Conservation (phyloP, 2,797 vertebrate genomes). For the Leptodactylus fallax region DNA sequence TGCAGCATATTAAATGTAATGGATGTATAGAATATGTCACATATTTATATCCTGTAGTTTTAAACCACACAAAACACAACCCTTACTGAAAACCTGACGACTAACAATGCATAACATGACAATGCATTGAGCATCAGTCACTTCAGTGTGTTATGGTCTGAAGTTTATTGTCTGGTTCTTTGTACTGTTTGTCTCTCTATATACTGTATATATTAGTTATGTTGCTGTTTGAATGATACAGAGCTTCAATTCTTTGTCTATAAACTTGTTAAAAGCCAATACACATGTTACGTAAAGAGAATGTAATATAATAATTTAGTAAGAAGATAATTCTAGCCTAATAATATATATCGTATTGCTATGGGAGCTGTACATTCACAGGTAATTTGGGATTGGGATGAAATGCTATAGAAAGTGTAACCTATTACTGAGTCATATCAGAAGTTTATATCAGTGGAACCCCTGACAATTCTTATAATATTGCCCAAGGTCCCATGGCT, state of each 20-base stretch:
- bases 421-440: background rate
- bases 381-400: background rate
- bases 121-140: slow-evolving; percentile 74
- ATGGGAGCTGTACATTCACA: background rate
- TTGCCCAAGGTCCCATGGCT: background rate
- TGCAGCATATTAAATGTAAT: background rate
- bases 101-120: slow-evolving; percentile 78
- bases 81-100: slow-evolving; percentile 76
- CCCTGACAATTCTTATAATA: background rate
- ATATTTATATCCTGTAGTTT: slow-evolving; percentile 82
- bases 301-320: background rate
- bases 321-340: background rate
- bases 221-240: slow-evolving; percentile 38
- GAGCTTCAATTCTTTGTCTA: slow-evolving; percentile 17
- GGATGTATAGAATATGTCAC: background rate
- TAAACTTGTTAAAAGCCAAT: background rate
- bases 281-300: background rate
- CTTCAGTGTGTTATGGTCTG: slow-evolving; percentile 48
- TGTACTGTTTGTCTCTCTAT: slow-evolving; percentile 70
- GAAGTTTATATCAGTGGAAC: background rate
- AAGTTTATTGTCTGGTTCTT: slow-evolving; percentile 36
- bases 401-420: background rate
- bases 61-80: slow-evolving; percentile 76
- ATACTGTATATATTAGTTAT: slow-evolving; percentile 12
- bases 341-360: background rate